Conservation (phyloP, 2,113 vertebrate genomes). For the Archocentrus centrarchus region DNA sequence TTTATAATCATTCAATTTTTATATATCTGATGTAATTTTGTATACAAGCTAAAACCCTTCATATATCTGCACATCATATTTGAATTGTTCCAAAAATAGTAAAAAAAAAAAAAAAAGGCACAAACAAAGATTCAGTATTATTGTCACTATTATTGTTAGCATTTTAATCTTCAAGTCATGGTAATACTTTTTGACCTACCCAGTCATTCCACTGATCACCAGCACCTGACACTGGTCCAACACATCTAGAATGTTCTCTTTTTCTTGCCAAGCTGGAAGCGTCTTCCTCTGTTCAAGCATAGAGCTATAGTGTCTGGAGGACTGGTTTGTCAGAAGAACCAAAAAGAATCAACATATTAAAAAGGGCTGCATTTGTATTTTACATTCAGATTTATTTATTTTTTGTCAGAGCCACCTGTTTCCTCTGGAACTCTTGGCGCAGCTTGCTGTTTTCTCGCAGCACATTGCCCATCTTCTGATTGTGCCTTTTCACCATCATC, state of each 20-base stretch:
- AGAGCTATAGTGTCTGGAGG: constrained; percentile 86
- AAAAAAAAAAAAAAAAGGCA: not conserved
- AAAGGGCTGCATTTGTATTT: too few relatives aligned
- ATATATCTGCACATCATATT: not conserved
- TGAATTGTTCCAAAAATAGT: not conserved
- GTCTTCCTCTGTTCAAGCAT: constrained; percentile 91
- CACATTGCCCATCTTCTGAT: constrained; percentile 78
- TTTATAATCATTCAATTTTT: not conserved
- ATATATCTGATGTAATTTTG: not conserved
- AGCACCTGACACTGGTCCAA: constrained; percentile 88
- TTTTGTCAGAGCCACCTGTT: constrained; percentile 80
- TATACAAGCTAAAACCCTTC: not conserved
- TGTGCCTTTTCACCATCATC: constrained; percentile 84
- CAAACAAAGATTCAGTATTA: not conserved
- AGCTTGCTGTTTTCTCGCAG: constrained; percentile 88
- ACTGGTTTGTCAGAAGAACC: constrained; percentile 69
- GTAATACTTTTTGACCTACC: constrained; percentile 81
- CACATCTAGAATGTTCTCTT: constrained; percentile 85
- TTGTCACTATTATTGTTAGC: not conserved
- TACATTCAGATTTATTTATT: too few relatives aligned
- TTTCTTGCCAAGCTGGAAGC: constrained; percentile 93
- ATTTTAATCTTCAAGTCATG: not conserved
- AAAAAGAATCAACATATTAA: not conserved
- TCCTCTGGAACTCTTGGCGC: constrained; percentile 85
- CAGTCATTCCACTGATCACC: constrained; percentile 97